Conservation (phyloP, 2,797 vertebrate genomes). For the Coreius guichenoti region DNA sequence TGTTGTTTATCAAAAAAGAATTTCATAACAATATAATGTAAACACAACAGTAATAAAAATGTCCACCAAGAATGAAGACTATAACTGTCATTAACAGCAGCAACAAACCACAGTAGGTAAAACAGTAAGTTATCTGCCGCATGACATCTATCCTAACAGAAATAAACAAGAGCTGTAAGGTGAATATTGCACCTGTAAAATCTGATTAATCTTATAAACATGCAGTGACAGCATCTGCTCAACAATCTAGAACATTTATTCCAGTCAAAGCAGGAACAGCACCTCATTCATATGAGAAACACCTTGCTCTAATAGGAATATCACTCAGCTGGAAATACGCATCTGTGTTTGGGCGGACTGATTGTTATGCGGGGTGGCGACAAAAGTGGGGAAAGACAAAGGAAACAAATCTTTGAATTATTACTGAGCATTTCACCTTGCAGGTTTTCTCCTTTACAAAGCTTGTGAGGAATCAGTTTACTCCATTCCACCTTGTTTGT, state of each 20-base stretch:
- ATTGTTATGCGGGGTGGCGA: conserved; percentile 1
- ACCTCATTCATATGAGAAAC: conserved; percentile 15
- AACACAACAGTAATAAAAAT: not conserved
- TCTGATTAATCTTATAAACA: conserved; percentile 14
- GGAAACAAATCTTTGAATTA: conserved; percentile 29
- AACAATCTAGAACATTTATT: conserved; percentile 20
- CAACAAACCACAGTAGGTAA: not conserved
- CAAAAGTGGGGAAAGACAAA: conserved; percentile 18
- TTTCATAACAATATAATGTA: not conserved
- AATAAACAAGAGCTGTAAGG: conserved; percentile 13
- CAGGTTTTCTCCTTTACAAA: conserved; percentile 17
- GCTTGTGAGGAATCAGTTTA: not conserved
- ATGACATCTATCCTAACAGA: conserved; percentile 7
- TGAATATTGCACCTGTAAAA: conserved; percentile 17
- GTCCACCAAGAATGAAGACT: not conserved
- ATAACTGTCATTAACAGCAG: not conserved
- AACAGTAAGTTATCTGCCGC: not conserved
- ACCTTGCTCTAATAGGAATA: conserved; percentile 30
- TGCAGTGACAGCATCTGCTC: conserved; percentile 10
- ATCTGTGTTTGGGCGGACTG: conserved; percentile 23
- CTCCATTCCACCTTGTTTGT: conserved; percentile 26
- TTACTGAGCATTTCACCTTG: conserved; percentile 24
- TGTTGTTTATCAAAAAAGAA: not conserved
- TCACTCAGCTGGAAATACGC: conserved; percentile 24
- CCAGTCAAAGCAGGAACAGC: conserved; percentile 28